Base-by-base conservation (phyloP, 1,140 invertebrate species). In the Ptiloglossa arizonensis region DNA sequence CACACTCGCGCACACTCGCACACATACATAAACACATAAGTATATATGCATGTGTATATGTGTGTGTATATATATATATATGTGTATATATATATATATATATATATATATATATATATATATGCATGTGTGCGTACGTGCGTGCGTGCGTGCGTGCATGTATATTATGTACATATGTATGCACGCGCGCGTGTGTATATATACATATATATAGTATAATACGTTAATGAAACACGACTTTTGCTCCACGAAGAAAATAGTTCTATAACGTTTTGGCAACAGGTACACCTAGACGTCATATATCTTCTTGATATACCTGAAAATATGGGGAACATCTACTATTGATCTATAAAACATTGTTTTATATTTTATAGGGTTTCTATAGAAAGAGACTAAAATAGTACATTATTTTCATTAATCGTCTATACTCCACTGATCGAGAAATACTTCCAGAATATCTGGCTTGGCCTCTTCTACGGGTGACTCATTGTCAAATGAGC, bases 191-290 rank as follows among this genome's bases (percentile, higher is more conserved):
- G 60, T 66, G 29, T 22, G 46, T 38, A 27, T 54, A 54, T 71
- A 19, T 63, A 80, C 29, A 56, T 81, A 79, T 54, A 67, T 52
- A 27, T 50, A 77, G 60, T 63, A 52, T 52, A 41, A 66, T 77
- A 74, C 27, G n/a, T n/a, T 63, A 81, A 60, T 63, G 38, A 57
- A 81, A 77, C 67, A 48, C 50, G 70, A 70, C 67, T 81, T 81
- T 78, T 13, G 72, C n/a, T 83, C 46, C 69, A 66, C 29, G 48
- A 41, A 17, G 8, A 60, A 44, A 54, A 44, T 71, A 35, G n/a
- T 67, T 59, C 6, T 67, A 59, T 46, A 22, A 27, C n/a, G 46
- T n/a, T 56, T 62, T n/a, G 5, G 9, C 35, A 60, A 24, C 9
- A 64, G 32, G 15, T 35, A 60, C 27, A 41, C 44, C 17, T 73